These are phyloP conservation scores for Plutomurus gul DNA, from an alignment of 1,140 invertebrate genomes.

Conservation along the genomic window DNA sequence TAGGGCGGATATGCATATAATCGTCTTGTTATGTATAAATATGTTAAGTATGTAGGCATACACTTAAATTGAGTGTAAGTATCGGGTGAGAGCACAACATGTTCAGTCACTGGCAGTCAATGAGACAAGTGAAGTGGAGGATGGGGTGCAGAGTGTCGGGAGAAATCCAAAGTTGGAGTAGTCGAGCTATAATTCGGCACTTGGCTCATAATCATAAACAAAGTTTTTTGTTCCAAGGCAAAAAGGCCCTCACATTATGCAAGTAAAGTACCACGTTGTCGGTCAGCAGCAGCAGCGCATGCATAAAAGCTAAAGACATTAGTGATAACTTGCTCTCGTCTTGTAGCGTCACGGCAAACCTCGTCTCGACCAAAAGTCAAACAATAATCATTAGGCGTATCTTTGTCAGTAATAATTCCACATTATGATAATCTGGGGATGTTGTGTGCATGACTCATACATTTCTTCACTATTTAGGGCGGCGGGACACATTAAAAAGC, in stretches of 20 bases:
- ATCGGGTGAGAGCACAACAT: no score
- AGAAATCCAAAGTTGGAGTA: background rate
- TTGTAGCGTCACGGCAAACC: background rate
- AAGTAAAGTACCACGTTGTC: background rate
- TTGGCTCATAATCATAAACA: constrained; percentile 31
- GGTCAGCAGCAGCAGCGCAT: background rate
- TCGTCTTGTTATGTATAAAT: no score
- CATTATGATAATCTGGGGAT: no score
- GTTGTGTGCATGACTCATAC: no score
- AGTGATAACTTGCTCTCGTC: background rate
- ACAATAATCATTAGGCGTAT: background rate
- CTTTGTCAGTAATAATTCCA: background rate
- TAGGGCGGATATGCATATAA: no score
- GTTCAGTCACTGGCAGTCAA: no score
- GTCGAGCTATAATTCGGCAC: constrained; percentile 23
- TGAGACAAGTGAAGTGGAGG: no score
- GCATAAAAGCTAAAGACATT: background rate
- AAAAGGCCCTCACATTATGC: constrained; percentile 8
- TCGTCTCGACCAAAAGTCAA: background rate
- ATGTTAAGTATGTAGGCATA: no score
- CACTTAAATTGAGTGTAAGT: no score
- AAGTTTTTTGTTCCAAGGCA: background rate
- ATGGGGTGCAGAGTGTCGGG: background rate
- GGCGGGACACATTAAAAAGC: no score
- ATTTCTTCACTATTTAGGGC: background rate